A percentile compares a stretch with the other conserved stretches of the same genome.
phyloP scores from a whole-genome alignment of 1,140 invertebrate species.

The Gyrodactylus salaris region DNA sequence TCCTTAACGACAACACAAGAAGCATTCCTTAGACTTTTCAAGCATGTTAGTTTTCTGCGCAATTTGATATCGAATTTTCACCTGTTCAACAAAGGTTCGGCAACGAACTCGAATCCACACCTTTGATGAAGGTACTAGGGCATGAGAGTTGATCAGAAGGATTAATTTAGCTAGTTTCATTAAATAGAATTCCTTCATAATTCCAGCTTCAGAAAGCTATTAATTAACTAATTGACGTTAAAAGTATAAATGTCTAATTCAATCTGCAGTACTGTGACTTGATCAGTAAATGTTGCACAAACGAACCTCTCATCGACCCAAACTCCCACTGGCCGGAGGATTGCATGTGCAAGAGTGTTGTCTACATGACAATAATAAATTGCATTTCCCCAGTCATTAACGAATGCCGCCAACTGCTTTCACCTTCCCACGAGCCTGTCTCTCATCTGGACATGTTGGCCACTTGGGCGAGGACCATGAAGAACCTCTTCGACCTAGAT shows the following conservation, averaged over 20 bases:
- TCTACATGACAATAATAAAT: background rate
- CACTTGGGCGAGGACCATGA: background rate
- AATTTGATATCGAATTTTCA: too few species aligned
- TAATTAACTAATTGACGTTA: too few species aligned
- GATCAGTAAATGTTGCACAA: background rate
- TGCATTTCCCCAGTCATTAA: background rate
- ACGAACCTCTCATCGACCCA: background rate
- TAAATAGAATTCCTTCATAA: too few species aligned
- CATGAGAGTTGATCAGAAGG: too few species aligned
- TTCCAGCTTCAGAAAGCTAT: too few species aligned
- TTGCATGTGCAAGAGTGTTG: background rate
- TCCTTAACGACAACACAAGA: too few species aligned
- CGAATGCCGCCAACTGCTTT: background rate
- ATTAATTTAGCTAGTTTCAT: too few species aligned
- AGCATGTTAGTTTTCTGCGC: too few species aligned
- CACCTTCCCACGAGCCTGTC: background rate
- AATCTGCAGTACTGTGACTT: background rate
- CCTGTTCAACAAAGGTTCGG: too few species aligned
- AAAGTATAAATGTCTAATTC: background rate
- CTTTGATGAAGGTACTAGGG: too few species aligned
- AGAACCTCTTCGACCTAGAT: background rate
- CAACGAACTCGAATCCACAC: too few species aligned
- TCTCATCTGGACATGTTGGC: background rate
- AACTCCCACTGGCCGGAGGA: background rate
- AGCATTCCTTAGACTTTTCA: too few species aligned